phyloP scores from a whole-genome alignment of 1,140 invertebrate species.

The Drosophila albomicans region DNA sequence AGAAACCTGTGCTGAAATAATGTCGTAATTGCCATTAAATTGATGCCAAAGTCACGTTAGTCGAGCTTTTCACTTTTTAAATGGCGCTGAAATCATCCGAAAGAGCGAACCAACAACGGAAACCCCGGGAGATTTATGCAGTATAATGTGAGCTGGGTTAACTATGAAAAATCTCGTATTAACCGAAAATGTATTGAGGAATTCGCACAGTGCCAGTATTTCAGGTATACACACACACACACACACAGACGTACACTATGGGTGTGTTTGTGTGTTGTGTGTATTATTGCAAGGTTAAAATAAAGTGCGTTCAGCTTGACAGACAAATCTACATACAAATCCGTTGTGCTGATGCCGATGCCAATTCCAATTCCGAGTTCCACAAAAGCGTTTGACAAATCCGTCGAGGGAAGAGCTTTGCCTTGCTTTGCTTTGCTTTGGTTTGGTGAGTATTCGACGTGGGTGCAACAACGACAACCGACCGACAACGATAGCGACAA shows the following conservation, averaged over 20 bases:
- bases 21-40: slow-evolving; percentile 43
- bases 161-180: slow-evolving; percentile 20
- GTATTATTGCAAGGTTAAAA: slow-evolving; percentile 35
- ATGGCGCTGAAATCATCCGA: slow-evolving; percentile 21
- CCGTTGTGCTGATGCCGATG: slow-evolving; percentile 1
- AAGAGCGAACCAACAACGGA: neutral
- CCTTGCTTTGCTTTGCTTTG: neutral
- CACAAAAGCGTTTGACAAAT: slow-evolving; percentile 33
- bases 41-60: slow-evolving; percentile 27
- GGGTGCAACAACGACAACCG: slow-evolving; percentile 36
- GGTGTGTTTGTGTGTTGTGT: slow-evolving; percentile 7
- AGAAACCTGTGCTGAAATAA: slow-evolving; percentile 22
- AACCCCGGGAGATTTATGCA: neutral
- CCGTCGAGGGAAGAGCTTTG: slow-evolving; percentile 25
- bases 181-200: slow-evolving; percentile 33
- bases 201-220: slow-evolving; percentile 19
- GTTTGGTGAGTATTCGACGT: slow-evolving; percentile 23
- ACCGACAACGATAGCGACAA: slow-evolving; percentile 20
- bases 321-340: slow-evolving; percentile 23
- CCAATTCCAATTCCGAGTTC: slow-evolving; percentile 23
- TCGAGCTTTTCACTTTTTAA: slow-evolving; percentile 42
- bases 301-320: slow-evolving; percentile 27
- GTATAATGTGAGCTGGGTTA: neutral
- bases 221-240: slow-evolving; percentile 6
- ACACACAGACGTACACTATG: neutral